A percentile compares a stretch with the other conserved stretches of the same genome.
Evolutionary conservation across 2,113 vertebrate species (phyloP).

Genomic region (Serilophus lunatus): DNA sequence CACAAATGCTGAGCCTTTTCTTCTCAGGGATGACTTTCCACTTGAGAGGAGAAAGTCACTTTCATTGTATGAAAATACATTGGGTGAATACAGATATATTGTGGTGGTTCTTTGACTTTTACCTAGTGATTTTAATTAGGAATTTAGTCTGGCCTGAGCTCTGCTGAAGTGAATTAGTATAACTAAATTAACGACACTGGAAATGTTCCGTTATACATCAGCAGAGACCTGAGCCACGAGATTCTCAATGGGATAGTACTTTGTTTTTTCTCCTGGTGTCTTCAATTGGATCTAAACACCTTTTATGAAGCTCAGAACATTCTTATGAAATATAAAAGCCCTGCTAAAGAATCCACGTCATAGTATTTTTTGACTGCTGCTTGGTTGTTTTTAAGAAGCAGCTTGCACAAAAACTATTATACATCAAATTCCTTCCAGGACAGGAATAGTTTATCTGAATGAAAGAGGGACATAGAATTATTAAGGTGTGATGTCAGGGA

Average conservation of each 20-base stretch:
- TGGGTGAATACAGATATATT: neutral
- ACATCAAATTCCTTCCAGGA: neutral
- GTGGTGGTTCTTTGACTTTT: neutral
- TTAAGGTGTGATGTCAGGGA: neutral
- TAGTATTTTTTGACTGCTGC: neutral
- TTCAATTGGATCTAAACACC: neutral
- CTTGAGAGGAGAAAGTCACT: neutral
- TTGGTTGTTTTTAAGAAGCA: neutral
- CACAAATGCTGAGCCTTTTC: neutral
- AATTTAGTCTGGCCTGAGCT: neutral
- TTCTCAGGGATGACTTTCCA: neutral
- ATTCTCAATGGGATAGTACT: neutral
- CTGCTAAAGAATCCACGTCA: neutral
- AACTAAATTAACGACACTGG: neutral
- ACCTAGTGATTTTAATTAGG: neutral
- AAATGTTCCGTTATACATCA: neutral
- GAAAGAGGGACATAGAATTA: neutral
- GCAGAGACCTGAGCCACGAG: neutral
- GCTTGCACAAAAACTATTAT: neutral
- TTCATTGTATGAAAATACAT: neutral
- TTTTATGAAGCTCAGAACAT: neutral
- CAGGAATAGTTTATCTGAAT: neutral
- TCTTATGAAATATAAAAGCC: neutral
- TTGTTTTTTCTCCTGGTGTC: neutral
- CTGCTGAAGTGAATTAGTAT: neutral